Evolutionary conservation across 2,888 invertebrate species (phyloP), one percentile per base, ranked within the genome.

Genomic region (Pseudoips prasinana): DNA sequence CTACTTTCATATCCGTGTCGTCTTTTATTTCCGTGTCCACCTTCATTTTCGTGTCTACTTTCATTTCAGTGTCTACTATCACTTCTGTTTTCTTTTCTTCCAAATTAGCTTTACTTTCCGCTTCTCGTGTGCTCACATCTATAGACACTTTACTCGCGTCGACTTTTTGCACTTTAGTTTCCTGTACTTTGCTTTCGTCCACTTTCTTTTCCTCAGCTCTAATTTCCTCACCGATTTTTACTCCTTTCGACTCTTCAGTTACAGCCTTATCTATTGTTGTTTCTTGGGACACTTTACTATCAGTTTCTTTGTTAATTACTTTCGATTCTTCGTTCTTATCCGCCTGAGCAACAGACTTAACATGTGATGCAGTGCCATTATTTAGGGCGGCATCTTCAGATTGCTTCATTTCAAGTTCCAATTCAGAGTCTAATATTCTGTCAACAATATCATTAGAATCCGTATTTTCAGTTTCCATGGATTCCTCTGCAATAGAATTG

Each of bases 381-480:
- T 64, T 67, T 8, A 18, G 14, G 3, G 26, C 19, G 35, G 31
- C 20, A 10, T 73, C 72, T 22, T 60, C 69, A 39, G 49, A 63
- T 24, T 75, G 53, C 51, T 83, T 79, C 60, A 69, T 71, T 66
- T 77, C 76, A 33, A 81, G 59, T 59, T 82, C 82, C 46, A 74
- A 52, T 67, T 86, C 87, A 1, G 73, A 58, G 38, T 86, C 86
- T 39, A 86, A 59, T 62, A 85, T 83, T 53, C 76, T 68, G 25
- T 87, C 85, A 22, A 85, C 82, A 36, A 83, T 80, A 43, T 84
- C 83, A 51, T 72, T 82, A 2, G 83, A 49, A 50, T 85, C 82
- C 28, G 54, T 57, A 52, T 78, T 83, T 36, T 83, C 84, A 6
- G 73, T 70, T 56, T 84, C 83, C 72, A 82, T 78, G 0, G 68